Evolutionary conservation across 1,140 invertebrate genomes (phyloP).

Genomic region (Cotesia glomerata): DNA sequence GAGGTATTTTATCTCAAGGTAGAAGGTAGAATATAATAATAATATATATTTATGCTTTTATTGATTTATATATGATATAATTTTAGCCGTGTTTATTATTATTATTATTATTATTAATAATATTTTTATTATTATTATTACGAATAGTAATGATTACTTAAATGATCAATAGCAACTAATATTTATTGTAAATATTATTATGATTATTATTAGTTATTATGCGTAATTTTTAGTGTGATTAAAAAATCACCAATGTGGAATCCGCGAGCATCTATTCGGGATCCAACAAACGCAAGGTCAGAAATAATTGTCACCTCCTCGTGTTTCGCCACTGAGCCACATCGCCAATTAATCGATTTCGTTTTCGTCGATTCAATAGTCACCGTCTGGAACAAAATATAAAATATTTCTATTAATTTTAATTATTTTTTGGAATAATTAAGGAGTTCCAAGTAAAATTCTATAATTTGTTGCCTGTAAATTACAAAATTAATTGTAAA

Average conservation of each 20-base stretch:
- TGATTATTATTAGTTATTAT: not conserved
- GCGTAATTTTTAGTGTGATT: not conserved
- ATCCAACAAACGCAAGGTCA: slow-evolving; percentile 54
- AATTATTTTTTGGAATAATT: not conserved
- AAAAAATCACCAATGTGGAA: not conserved
- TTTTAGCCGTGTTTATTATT: not conserved
- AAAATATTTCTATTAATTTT: slow-evolving; percentile 1
- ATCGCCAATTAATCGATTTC: slow-evolving; percentile 43
- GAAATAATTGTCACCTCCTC: slow-evolving; percentile 61
- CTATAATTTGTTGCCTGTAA: no score
- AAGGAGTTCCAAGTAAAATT: no score
- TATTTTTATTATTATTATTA: not conserved
- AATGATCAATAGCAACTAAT: not conserved
- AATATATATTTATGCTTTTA: slow-evolving; percentile 32
- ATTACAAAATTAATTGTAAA: no score
- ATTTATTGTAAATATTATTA: no score
- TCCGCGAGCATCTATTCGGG: slow-evolving; percentile 38
- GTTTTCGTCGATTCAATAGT: slow-evolving; percentile 25
- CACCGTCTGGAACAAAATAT: slow-evolving; percentile 51
- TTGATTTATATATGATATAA: slow-evolving; percentile 18
- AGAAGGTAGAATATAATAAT: slow-evolving; percentile 38
- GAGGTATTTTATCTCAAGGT: slow-evolving; percentile 62
- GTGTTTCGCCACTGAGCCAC: slow-evolving; percentile 55
- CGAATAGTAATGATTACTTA: not conserved
- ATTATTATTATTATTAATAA: not conserved